phyloP scores from a whole-genome alignment of 2,113 vertebrate genomes.

The Tinamus guttatus region DNA sequence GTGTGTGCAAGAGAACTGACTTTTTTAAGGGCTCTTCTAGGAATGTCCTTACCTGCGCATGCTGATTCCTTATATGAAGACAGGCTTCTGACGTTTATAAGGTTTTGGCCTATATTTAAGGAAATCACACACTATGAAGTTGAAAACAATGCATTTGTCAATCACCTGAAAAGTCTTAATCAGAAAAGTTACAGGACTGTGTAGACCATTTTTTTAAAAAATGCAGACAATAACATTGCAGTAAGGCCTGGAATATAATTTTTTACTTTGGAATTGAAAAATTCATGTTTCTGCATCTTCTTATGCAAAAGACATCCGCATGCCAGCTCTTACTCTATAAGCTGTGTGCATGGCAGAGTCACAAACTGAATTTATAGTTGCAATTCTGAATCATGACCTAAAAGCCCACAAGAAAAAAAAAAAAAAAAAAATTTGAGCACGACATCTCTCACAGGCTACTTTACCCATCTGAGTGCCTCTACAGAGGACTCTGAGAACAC shows the following conservation, averaged over 20 bases:
- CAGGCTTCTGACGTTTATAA: accelerated
- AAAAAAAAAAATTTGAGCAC: neutral
- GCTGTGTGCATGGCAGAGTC: neutral
- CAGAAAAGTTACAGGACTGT: neutral
- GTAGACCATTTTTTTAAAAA: neutral
- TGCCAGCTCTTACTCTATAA: neutral
- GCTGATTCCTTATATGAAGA: neutral
- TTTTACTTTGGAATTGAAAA: neutral
- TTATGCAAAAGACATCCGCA: neutral
- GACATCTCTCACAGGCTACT: neutral
- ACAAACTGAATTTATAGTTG: neutral
- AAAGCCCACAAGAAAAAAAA: neutral
- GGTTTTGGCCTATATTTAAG: neutral
- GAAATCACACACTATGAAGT: neutral
- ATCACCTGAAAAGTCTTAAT: neutral
- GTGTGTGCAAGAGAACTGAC: neutral
- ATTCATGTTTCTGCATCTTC: neutral
- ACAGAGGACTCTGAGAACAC: neutral
- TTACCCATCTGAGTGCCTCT: neutral
- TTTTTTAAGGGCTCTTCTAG: neutral
- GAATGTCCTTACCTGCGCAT: neutral
- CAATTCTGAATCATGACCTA: neutral
- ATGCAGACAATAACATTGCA: neutral
- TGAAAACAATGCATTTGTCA: neutral
- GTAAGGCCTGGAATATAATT: neutral